phyloP scores from a whole-genome alignment of 2,113 vertebrate genomes.

The human (Homo sapiens) region DNA sequence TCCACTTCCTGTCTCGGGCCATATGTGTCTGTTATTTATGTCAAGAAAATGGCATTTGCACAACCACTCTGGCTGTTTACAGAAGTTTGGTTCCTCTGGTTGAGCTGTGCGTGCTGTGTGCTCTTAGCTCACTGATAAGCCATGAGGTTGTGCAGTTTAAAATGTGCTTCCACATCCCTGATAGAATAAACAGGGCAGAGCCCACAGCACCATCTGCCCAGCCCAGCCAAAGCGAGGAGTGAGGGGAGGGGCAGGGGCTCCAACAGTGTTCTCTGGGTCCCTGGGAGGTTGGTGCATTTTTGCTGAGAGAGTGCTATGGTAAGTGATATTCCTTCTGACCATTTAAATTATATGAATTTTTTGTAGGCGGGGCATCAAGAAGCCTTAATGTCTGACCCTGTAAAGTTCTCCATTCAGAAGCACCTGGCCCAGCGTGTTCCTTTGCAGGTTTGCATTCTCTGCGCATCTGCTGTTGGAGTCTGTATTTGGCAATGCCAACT shows the following conservation, averaged over 20 bases:
- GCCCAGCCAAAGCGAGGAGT: slow-evolving; percentile 84
- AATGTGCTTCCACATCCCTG: slow-evolving; percentile 89
- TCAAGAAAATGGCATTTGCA: slow-evolving; percentile 92
- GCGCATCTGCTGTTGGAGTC: background rate
- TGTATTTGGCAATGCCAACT: slow-evolving; percentile 44
- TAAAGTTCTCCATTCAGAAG: slow-evolving; percentile 1
- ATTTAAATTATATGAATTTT: slow-evolving; percentile 82
- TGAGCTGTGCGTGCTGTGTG: slow-evolving; percentile 86
- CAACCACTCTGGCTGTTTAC: slow-evolving; percentile 89
- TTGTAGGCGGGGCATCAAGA: background rate
- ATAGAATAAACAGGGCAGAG: slow-evolving; percentile 89
- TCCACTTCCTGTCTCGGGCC: slow-evolving; percentile 90
- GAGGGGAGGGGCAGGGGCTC: slow-evolving; percentile 63
- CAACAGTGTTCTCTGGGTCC: slow-evolving; percentile 80
- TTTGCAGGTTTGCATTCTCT: background rate
- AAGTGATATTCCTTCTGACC: slow-evolving; percentile 87
- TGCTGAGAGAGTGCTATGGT: slow-evolving; percentile 83
- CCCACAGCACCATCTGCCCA: slow-evolving; percentile 92
- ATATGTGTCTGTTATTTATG: slow-evolving; percentile 94
- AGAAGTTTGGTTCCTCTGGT: slow-evolving; percentile 90
- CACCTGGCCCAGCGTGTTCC: accelerated
- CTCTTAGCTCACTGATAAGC: slow-evolving; percentile 91
- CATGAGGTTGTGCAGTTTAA: slow-evolving; percentile 86
- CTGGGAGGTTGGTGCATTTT: slow-evolving; percentile 86
- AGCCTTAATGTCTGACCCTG: background rate